Percentiles rank a stretch among this genome's conserved stretches.
Evolutionary conservation across 2,888 invertebrate species (phyloP).

Genomic region (Drosophila paranaensis): DNA sequence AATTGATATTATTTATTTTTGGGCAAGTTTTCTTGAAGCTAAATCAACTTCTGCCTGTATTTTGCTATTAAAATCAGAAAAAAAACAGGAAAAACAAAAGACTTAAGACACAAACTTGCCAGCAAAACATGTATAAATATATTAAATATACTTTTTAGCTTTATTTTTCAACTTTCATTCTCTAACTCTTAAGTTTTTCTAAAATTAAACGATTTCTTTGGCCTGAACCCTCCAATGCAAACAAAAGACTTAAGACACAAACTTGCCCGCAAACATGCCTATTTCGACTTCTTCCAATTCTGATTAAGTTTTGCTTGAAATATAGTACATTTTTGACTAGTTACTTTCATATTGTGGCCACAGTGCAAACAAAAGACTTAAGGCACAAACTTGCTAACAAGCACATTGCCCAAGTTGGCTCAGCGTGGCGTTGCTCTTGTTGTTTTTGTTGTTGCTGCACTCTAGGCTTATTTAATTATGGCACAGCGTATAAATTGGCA

Average conservation of each 20-base stretch:
- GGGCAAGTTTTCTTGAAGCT: not conserved
- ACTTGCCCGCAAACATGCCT: not conserved
- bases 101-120: too few species aligned
- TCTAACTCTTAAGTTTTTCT: not conserved
- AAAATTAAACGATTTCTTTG: not conserved
- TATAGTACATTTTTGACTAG: not conserved
- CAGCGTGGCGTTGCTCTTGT: conserved; percentile 10
- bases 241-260: not conserved
- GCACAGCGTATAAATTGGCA: conserved; percentile 51
- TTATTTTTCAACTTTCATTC: too few species aligned
- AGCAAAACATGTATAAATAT: too few species aligned
- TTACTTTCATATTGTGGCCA: conserved; percentile 12
- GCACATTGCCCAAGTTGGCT: conserved; percentile 50
- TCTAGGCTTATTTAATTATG: conserved; percentile 65
- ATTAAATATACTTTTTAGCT: too few species aligned
- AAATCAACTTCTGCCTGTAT: too few species aligned
- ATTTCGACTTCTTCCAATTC: not conserved
- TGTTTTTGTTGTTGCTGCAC: conserved; percentile 26
- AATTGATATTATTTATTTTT: not conserved
- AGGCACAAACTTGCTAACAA: conserved; percentile 64
- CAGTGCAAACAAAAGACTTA: conserved; percentile 62
- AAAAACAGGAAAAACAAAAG: too few species aligned
- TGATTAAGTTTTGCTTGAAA: not conserved
- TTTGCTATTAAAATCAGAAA: too few species aligned
- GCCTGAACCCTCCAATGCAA: not conserved